Evolutionary conservation across 2,888 invertebrate genomes (phyloP), one percentile per base, ranked within the genome.

Genomic region (Eupithecia vulgata): DNA sequence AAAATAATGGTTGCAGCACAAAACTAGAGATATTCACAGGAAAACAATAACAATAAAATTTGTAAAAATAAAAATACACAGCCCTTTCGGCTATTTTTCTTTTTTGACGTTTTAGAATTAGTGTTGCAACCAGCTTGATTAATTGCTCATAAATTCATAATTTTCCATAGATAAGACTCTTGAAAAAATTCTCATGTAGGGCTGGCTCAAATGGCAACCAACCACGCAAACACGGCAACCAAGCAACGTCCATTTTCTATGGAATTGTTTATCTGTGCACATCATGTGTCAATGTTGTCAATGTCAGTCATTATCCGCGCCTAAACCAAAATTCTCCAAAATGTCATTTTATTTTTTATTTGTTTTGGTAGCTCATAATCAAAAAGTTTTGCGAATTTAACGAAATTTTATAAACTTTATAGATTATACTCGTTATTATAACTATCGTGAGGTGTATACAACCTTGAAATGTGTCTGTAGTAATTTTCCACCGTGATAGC

Each of bases 31-130:
- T 81, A 83, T 80, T 85, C 84, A 85, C 84, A 90, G 87, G 89
- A 85, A 87, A 87, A 87, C 84, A 89, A 91, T 89, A 92, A 92
- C 89, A 92, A 87, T 92, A 91, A 90, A 91, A 93, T 90, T 87
- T 73, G 70, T 72, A 75, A 91, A 93, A 85, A 92, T 88, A 87
- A 88, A 91, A 83, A 83, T 80, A 83, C 78, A 82, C 77, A 81
- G 90, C 90, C 91, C 88, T 87, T 91, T 90, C 92, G 92, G 92
- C 91, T 73, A 75, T 72, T 91, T 92, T 83, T 82, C 86, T 89
- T 84, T 90, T 92, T 93, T 94, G 94, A 94, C 94, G 88, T 93
- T 92, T 92, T 88, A 88, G 37, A 90, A 91, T 90, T 87, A 90
- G 93, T 92, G 93, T 93, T 93, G 92, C 92, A 90, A 90, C 89